Percentiles rank a stretch among this genome's conserved stretches.
Evolutionary conservation across 2,888 invertebrate genomes (phyloP).

Genomic region (Cephus pulcher): DNA sequence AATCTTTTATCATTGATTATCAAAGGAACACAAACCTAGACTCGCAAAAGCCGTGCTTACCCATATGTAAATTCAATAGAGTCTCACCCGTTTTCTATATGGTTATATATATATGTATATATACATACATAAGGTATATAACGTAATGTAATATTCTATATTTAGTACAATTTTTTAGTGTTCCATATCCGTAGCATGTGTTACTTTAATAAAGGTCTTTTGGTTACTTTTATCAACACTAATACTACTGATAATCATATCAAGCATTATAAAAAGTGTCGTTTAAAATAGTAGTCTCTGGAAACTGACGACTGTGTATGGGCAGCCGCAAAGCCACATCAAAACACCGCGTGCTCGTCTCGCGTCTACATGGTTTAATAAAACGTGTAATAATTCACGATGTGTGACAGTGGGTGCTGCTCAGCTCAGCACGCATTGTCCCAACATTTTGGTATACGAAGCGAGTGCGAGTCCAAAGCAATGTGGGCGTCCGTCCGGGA

Average conservation of each 20-base stretch:
- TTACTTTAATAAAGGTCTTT: background rate
- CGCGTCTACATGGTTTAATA: conserved; percentile 46
- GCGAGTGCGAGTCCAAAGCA: conserved; percentile 7
- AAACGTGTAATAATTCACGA: conserved; percentile 53
- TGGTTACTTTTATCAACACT: background rate
- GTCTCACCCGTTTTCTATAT: background rate
- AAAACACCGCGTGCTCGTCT: conserved; percentile 27
- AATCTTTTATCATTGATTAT: background rate
- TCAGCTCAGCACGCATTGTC: conserved; percentile 50
- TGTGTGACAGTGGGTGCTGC: conserved; percentile 51
- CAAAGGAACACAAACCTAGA: background rate
- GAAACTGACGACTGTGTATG: background rate
- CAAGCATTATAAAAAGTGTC: background rate
- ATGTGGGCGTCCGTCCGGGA: conserved; percentile 43
- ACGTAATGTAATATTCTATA: too few species aligned
- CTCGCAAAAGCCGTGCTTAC: background rate
- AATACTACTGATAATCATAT: background rate
- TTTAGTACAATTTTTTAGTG: background rate
- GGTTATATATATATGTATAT: too few species aligned
- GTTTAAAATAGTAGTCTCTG: background rate
- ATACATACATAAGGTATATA: too few species aligned
- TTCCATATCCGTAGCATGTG: background rate
- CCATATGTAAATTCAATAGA: background rate
- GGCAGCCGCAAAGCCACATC: conserved; percentile 24
- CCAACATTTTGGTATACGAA: conserved; percentile 25